Evolutionary conservation across 2,888 invertebrate genomes (phyloP).

Genomic region (Atethmia centrago): DNA sequence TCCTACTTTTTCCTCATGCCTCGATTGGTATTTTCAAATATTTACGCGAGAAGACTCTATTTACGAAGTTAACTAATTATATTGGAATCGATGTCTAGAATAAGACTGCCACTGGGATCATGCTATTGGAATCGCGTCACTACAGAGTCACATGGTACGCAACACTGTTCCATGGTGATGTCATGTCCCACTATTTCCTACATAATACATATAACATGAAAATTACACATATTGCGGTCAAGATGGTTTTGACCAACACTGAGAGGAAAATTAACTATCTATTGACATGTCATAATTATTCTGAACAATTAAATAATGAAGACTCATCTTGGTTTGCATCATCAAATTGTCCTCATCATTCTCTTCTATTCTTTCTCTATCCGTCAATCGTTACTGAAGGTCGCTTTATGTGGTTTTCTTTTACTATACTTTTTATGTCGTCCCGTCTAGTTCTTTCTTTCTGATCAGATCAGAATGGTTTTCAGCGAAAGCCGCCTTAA

Average conservation of each 20-base stretch:
- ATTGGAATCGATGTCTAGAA: conserved; percentile 21
- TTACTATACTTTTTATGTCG: too few species aligned
- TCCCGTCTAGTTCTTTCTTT: not conserved
- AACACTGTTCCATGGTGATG: conserved; percentile 62
- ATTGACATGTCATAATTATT: conserved; percentile 27
- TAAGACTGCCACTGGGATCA: conserved; percentile 26
- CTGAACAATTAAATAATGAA: conserved; percentile 18
- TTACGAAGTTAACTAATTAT: conserved; percentile 1
- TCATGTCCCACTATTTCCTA: conserved; percentile 59
- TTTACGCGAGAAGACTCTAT: not conserved
- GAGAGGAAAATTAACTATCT: conserved; percentile 44
- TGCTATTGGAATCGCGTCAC: conserved; percentile 66
- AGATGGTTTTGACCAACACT: conserved; percentile 24
- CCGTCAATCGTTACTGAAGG: not conserved
- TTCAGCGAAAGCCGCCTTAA: not conserved
- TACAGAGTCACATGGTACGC: conserved; percentile 60
- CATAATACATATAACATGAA: conserved; percentile 40
- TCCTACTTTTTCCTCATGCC: not conserved
- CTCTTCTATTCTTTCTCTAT: not conserved
- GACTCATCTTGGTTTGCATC: not conserved
- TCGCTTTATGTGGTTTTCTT: not conserved
- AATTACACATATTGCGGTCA: conserved; percentile 43
- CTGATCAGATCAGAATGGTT: not conserved
- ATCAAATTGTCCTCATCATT: conserved; percentile 24
- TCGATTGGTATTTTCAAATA: not conserved